Conservation (phyloP, 2,113 vertebrate species). For the Erpornis zantholeuca region DNA sequence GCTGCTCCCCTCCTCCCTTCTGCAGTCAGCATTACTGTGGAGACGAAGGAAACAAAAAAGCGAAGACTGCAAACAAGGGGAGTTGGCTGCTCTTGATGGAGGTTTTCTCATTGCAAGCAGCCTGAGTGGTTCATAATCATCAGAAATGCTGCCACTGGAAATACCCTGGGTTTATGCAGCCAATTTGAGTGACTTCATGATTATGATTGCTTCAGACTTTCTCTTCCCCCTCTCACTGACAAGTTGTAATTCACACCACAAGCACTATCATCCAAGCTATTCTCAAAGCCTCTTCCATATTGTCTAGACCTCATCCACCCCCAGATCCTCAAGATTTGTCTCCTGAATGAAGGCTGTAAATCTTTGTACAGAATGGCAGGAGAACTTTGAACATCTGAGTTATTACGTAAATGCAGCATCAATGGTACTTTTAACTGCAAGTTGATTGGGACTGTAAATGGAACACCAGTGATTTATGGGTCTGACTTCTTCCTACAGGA, state of each 20-base stretch:
- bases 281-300: slow-evolving; percentile 16
- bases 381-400: background rate
- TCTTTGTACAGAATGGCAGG: background rate
- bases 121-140: background rate
- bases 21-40: background rate
- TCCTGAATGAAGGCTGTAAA: slow-evolving; percentile 21
- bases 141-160: background rate
- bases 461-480: background rate
- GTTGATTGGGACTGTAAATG: background rate
- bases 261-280: background rate
- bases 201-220: background rate
- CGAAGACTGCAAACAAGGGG: background rate
- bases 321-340: background rate
- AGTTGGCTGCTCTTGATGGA: background rate
- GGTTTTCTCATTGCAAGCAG: background rate
- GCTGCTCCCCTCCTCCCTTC: background rate
- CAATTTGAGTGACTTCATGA: background rate
- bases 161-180: background rate
- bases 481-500: background rate
- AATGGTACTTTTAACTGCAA: background rate
- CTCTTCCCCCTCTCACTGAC: background rate
- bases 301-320: background rate
- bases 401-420: background rate
- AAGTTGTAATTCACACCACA: background rate
- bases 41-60: background rate